Evolutionary conservation across 2,888 invertebrate genomes (phyloP), one percentile per base, ranked within the genome.

Genomic region (Anoncus sp.): DNA sequence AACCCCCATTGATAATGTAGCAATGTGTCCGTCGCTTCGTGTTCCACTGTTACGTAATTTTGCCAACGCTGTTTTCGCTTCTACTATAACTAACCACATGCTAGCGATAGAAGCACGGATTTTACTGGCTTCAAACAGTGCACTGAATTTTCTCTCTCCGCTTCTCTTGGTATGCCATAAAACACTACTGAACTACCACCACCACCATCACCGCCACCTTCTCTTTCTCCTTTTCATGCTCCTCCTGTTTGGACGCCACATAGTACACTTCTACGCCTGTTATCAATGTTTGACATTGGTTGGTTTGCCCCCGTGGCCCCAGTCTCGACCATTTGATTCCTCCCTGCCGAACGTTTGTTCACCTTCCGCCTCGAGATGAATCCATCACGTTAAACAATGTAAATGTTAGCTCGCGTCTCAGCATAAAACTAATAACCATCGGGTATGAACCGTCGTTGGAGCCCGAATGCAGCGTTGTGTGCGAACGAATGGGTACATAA

Each of bases 311-410:
- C 60, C 27, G 59, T 43, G 22, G 40, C 60, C 24, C 20, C 53
- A 63, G 24, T 59, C 53, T 73, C 63, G 45, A 62, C 49, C 59
- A 45, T 16, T 71, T 14, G 10, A 12, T 40, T 45, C 43, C 51
- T 3, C 40, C 38, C 14, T 14, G 14, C n/a, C 31, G 18, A 31
- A 43, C 38, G 31, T 62, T 60, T 45, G 49, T 59, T 66, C 65
- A 57, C 65, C 57, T 45, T 63, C 82, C 85, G 83, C 83, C 83
- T 82, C 84, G 85, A 86, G 87, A 89, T 88, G 88, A 90, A 90
- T 89, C 89, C 88, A 89, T 90, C 88, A 85, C 85, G 88, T 90
- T 89, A 86, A 90, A 90, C 89, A 90, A 90, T 89, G 90, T 87
- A 90, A 90, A 90, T 89, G 90, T 90, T 90, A 86, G 88, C 87